Base-by-base conservation (phyloP, 2,113 vertebrate species). In the Syrmaticus mikado region DNA sequence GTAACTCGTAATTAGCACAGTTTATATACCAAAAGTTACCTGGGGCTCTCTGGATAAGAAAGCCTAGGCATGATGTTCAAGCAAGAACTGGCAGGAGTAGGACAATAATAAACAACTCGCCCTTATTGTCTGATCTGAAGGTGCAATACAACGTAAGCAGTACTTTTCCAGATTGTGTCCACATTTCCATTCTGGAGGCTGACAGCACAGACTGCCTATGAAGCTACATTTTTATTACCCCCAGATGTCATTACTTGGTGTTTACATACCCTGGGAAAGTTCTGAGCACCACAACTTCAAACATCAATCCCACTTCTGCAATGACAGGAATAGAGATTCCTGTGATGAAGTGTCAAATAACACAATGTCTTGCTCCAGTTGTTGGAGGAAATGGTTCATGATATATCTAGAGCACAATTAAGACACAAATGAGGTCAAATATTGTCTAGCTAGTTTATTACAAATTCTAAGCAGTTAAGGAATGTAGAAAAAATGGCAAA, bases 241-340 rank as follows among this genome's bases (percentile, higher is more conserved):
- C 53, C 53, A 76, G 11, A 34, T 76, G 40, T 25, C 38, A n/a
- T 80, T 32, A 43, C 30, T 11, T 2, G 15, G 15, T 53, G 10
- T 84, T 87, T 38, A 38, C 58, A 43, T 61, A 71, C 13, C 52
- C 50, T 0, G 0, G 27, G 58, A 40, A 76, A 61, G 34, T 60
- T 55, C 13, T 34, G 62, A 76, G 40, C 24, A 58, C 25, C 65
- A 45, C 64, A 71, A 25, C 45, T 45, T 80, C 84, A 84, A 84
- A 75, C 70, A 80, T 60, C 24, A 70, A 16, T 14, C 24, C 8
- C 2, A 4, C 36, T 87, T 46, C 64, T 71, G 79, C 65, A 75
- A 80, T 71, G 2, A 8, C 11, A 60, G 30, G 10, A 25, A 36
- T 0, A 1, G 30, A 5, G 34, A 65, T 83, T 75, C 3, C 21